A percentile compares a stretch with the other conserved stretches of the same genome.
Evolutionary conservation across 35 echinoderm and acorn worm genomes (phyloP).

Genomic region (Amphiura filiformis): DNA sequence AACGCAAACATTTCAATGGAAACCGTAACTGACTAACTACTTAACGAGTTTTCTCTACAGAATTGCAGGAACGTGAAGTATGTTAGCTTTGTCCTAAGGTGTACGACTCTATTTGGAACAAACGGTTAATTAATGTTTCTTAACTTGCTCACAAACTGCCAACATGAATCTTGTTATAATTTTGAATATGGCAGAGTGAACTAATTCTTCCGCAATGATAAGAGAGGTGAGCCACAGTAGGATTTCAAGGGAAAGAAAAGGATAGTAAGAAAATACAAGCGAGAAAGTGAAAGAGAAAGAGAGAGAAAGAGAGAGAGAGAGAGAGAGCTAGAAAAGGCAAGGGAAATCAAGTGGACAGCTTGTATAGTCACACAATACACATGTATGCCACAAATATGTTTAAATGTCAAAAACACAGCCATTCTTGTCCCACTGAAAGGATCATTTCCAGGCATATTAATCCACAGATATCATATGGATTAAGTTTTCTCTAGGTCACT

Average conservation of each 20-base stretch:
- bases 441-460: neutral
- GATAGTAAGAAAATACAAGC: too few species aligned
- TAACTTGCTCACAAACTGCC: neutral
- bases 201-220: too few species aligned
- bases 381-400: too few species aligned
- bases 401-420: too few species aligned
- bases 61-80: neutral
- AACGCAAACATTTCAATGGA: neutral
- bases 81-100: neutral
- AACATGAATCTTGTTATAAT: neutral
- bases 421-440: neutral
- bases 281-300: too few species aligned
- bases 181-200: too few species aligned
- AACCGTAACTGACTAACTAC: neutral
- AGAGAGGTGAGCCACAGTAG: too few species aligned
- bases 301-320: too few species aligned
- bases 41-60: neutral
- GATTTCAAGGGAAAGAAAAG: too few species aligned
- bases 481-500: neutral
- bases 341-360: too few species aligned
- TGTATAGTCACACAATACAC: too few species aligned
- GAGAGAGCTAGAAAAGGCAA: too few species aligned
- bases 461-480: neutral
- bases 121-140: neutral
- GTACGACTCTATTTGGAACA: neutral